Conservation (phyloP, 2,888 invertebrate species). For the Malthinus flaveolus region DNA sequence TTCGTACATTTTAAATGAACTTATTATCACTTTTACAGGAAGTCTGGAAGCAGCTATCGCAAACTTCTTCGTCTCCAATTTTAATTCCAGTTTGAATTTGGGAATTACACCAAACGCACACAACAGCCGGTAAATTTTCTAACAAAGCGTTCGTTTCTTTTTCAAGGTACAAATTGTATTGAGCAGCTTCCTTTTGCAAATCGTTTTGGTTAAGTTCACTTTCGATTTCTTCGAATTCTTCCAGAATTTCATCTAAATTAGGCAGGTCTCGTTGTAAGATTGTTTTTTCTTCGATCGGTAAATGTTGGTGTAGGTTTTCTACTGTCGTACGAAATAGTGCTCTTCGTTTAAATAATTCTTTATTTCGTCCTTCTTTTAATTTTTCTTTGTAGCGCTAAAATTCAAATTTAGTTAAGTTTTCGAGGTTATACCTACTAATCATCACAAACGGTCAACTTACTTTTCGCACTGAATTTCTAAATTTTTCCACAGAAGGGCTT, state of each 20-base stretch:
- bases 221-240: conserved; percentile 40
- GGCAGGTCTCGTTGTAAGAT: conserved; percentile 35
- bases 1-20: no score
- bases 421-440: neutral
- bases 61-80: no score
- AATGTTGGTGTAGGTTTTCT: conserved; percentile 24
- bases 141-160: conserved; percentile 36
- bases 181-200: conserved; percentile 34
- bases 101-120: no score
- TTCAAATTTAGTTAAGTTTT: neutral
- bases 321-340: conserved; percentile 10
- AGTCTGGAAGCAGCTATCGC: no score
- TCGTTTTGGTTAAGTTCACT: conserved; percentile 31
- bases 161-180: conserved; percentile 31
- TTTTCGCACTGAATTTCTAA: conserved; percentile 23
- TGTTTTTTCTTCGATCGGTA: conserved; percentile 30
- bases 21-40: no score
- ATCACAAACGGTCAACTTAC: conserved; percentile 9
- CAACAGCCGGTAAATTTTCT: conserved; percentile 21
- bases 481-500: conserved; percentile 19
- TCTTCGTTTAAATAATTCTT: conserved; percentile 12
- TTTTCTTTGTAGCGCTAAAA: conserved; percentile 32
- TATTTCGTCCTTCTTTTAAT: conserved; percentile 20
- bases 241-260: conserved; percentile 36
- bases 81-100: no score